These are phyloP conservation scores for Falco novaeseelandiae DNA, from an alignment of 2,797 vertebrate species.

Conservation along the genomic window DNA sequence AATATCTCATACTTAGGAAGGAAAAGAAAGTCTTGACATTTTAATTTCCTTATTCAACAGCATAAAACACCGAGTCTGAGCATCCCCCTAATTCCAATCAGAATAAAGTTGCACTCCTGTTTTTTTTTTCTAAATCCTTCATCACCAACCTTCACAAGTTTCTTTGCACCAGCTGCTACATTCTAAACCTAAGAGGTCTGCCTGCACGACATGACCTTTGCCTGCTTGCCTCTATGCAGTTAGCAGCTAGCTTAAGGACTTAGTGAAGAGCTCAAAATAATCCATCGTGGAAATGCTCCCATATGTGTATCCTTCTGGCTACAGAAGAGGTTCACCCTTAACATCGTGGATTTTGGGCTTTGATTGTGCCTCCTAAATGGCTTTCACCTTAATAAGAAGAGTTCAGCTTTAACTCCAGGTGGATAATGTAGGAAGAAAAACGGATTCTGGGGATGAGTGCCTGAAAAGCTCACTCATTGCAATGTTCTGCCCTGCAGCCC, in stretches of 20 bases:
- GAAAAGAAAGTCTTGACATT: not conserved
- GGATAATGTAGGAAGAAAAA: not conserved
- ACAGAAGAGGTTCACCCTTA: not conserved
- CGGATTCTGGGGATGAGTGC: not conserved
- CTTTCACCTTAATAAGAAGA: not conserved
- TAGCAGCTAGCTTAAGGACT: conserved; percentile 83
- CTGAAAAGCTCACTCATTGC: not conserved
- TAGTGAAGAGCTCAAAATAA: conserved; percentile 79
- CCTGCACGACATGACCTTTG: conserved; percentile 70
- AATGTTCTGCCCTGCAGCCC: not conserved
- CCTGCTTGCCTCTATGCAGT: conserved; percentile 78
- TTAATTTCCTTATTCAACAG: not conserved
- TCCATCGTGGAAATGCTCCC: conserved; percentile 59
- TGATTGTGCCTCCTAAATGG: not conserved
- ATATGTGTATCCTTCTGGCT: not conserved
- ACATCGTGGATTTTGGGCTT: conserved; percentile 16
- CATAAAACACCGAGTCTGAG: not conserved
- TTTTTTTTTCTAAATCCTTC: conserved; percentile 49
- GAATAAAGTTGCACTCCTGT: conserved; percentile 78
- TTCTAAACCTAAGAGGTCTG: conserved; percentile 81
- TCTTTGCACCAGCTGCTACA: conserved; percentile 83
- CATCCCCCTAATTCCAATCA: not conserved
- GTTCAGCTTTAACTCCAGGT: not conserved
- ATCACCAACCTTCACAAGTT: conserved; percentile 67
- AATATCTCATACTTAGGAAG: not conserved